Evolutionary conservation across 2,113 vertebrate genomes (phyloP).

Genomic region (Girardinichthys multiradiatus): DNA sequence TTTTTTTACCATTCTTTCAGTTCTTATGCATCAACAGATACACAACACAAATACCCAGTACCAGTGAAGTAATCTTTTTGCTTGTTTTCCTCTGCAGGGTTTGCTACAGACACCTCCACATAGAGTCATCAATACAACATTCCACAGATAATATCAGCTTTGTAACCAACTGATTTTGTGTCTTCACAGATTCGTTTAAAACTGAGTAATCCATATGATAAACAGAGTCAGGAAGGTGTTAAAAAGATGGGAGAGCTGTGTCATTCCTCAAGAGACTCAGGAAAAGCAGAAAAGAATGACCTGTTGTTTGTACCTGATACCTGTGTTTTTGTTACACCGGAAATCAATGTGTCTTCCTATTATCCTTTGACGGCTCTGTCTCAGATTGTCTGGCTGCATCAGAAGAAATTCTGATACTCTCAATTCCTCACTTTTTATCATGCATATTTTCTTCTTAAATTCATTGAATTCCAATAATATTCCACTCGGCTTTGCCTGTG

Average conservation of each 20-base stretch:
- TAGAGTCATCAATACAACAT: background rate
- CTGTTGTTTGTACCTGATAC: constrained; percentile 12
- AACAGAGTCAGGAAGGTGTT: background rate
- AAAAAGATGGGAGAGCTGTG: background rate
- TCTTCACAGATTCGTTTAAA: constrained; percentile 17
- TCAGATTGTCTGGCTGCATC: background rate
- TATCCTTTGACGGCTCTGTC: background rate
- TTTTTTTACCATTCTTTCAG: background rate
- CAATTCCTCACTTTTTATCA: background rate
- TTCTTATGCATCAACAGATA: background rate
- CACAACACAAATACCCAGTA: background rate
- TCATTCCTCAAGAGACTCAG: background rate
- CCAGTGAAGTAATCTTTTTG: background rate
- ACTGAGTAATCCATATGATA: background rate
- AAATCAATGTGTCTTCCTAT: constrained; percentile 9
- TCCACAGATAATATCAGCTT: background rate
- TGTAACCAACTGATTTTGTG: background rate
- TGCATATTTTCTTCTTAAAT: background rate
- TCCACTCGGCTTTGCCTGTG: background rate
- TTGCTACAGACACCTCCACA: background rate
- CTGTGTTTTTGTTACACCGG: background rate
- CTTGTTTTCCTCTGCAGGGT: background rate
- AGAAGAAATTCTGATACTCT: constrained; percentile 8
- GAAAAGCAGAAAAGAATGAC: background rate
- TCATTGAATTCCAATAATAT: constrained; percentile 1